Percentiles rank a stretch among this genome's conserved stretches.
phyloP scores from a whole-genome alignment of 2,113 vertebrate genomes.

The Rhegmatorhina hoffmannsi region DNA sequence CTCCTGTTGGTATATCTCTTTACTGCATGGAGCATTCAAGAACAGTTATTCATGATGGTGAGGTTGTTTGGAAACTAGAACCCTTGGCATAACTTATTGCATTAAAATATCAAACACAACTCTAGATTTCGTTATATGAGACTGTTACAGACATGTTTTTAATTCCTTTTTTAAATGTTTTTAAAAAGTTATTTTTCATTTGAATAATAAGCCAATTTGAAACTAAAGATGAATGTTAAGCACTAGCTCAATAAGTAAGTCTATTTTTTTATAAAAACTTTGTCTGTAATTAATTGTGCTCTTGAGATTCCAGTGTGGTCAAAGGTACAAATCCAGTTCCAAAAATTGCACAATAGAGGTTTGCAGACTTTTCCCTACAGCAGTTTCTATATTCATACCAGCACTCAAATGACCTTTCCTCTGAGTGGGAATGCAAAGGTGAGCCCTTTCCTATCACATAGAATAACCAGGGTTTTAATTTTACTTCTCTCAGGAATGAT shows the following conservation, averaged over 20 bases:
- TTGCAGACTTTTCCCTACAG: not conserved
- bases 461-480: not conserved
- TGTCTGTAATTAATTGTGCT: not conserved
- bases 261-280: conserved; percentile 6
- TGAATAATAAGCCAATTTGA: not conserved
- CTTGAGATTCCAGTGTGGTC: not conserved
- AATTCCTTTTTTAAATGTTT: conserved; percentile 32
- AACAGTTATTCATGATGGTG: not conserved
- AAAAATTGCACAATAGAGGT: not conserved
- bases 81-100: not conserved
- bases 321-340: not conserved
- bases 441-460: not conserved
- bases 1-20: not conserved
- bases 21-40: not conserved
- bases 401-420: not conserved
- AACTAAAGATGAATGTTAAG: not conserved
- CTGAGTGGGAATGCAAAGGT: not conserved
- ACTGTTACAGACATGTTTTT: not conserved
- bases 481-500: not conserved
- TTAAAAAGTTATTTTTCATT: conserved; percentile 4
- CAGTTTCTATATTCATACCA: not conserved
- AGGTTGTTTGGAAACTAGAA: not conserved
- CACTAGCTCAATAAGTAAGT: not conserved
- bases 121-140: not conserved
- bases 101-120: not conserved